phyloP scores from a whole-genome alignment of 37 sponge, comb jelly and placozoan genomes.

The Agelas oroides region DNA sequence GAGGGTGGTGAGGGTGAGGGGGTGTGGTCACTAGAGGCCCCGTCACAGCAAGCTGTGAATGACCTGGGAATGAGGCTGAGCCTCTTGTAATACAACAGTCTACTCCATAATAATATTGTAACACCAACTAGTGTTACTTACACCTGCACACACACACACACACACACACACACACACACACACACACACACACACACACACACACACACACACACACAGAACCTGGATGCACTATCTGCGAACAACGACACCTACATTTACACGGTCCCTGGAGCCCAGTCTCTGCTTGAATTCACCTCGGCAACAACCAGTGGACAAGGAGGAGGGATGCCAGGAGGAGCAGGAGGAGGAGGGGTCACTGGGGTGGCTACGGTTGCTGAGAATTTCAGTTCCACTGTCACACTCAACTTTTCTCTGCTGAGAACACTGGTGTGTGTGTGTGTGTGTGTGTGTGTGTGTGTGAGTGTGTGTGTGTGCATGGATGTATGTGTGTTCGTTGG shows the following conservation, averaged over 20 bases:
- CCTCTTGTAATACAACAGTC: too few relatives aligned
- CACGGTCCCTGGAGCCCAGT: slow-evolving; percentile 26
- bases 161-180: too few relatives aligned
- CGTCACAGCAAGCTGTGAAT: slow-evolving; percentile 62
- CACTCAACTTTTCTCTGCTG: slow-evolving; percentile 72
- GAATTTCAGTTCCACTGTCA: slow-evolving; percentile 14
- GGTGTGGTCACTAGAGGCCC: slow-evolving; percentile 80
- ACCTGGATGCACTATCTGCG: slow-evolving; percentile 78
- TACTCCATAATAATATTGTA: too few relatives aligned
- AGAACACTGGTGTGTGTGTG: slow-evolving; percentile 67
- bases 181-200: too few relatives aligned
- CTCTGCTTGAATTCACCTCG: slow-evolving; percentile 1
- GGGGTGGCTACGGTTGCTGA: not conserved
- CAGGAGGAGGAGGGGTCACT: not conserved
- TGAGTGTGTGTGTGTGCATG: too few relatives aligned
- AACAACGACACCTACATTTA: slow-evolving; percentile 60
- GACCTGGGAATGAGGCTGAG: too few relatives aligned
- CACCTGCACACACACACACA: not conserved
- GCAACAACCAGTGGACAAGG: too few relatives aligned
- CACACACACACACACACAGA: slow-evolving; percentile 35
- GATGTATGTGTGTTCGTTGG: too few relatives aligned
- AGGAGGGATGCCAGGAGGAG: too few relatives aligned
- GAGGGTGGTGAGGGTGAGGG: slow-evolving; percentile 42
- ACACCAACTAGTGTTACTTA: too few relatives aligned
- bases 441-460: too few relatives aligned